These are phyloP conservation scores for Trachemys scripta DNA, from an alignment of 2,113 vertebrate genomes.

Conservation along the genomic window DNA sequence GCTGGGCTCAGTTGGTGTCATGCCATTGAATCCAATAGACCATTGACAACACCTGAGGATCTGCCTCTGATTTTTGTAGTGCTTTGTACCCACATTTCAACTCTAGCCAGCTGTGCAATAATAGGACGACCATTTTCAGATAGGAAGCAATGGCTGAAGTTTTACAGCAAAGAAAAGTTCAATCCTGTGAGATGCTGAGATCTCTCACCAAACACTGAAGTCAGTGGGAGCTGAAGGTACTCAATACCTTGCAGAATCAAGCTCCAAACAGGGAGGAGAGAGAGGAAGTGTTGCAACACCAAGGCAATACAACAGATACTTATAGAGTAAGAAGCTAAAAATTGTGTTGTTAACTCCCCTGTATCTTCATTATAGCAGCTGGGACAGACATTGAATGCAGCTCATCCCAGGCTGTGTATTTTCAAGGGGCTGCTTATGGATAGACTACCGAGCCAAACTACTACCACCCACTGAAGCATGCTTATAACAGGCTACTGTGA, in stretches of 20 bases:
- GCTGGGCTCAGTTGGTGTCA: not conserved
- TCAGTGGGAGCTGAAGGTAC: not conserved
- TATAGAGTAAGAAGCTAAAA: not conserved
- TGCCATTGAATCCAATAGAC: not conserved
- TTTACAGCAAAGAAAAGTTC: not conserved
- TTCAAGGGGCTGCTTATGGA: not conserved
- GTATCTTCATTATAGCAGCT: not conserved
- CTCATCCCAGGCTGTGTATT: not conserved
- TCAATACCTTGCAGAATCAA: not conserved
- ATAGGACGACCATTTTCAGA: not conserved
- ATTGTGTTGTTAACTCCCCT: not conserved
- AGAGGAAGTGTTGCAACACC: not conserved
- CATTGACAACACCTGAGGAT: not conserved
- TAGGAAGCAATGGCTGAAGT: not conserved
- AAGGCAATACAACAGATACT: not conserved
- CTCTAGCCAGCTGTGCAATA: not conserved
- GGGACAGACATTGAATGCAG: not conserved
- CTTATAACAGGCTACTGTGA: not conserved
- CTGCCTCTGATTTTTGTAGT: not conserved
- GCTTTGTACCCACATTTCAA: not conserved
- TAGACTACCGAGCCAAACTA: constrained; percentile 3
- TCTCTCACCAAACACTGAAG: not conserved
- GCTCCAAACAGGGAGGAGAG: not conserved
- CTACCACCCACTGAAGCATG: not conserved
- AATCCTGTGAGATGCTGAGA: not conserved